Evolutionary conservation across 2,113 vertebrate species (phyloP).

Genomic region (Varanus komodoensis): DNA sequence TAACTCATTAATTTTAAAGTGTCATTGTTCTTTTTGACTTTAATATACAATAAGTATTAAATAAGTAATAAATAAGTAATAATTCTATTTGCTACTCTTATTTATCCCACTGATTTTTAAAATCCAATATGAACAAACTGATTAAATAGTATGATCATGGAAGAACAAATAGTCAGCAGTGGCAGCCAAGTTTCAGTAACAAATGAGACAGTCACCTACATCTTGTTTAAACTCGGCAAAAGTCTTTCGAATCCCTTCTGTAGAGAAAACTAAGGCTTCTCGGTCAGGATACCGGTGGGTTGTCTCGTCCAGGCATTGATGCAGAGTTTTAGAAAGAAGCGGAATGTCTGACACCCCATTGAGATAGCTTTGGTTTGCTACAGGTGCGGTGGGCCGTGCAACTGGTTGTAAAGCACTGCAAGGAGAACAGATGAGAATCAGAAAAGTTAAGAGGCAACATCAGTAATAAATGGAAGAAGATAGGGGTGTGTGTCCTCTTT

Average conservation of each 20-base stretch:
- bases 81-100: neutral
- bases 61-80: too few species aligned
- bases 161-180: neutral
- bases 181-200: rapidly evolving
- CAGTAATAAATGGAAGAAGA: neutral
- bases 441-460: neutral
- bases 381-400: constrained; percentile 44
- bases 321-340: constrained; percentile 78
- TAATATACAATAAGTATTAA: neutral
- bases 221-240: constrained; percentile 88
- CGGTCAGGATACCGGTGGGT: constrained; percentile 77
- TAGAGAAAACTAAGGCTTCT: constrained; percentile 81
- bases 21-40: neutral
- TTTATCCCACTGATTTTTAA: neutral
- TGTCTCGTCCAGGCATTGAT: constrained; percentile 75
- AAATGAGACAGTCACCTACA: constrained; percentile 72
- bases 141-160: neutral
- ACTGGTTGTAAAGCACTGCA: constrained; percentile 79
- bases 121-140: too few species aligned
- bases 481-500: neutral
- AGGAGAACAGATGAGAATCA: constrained; percentile 14
- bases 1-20: neutral
- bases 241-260: constrained; percentile 82
- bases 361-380: constrained; percentile 83
- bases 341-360: constrained; percentile 73